phyloP scores from a whole-genome alignment of 2,113 vertebrate genomes.

The Empidonax traillii region DNA sequence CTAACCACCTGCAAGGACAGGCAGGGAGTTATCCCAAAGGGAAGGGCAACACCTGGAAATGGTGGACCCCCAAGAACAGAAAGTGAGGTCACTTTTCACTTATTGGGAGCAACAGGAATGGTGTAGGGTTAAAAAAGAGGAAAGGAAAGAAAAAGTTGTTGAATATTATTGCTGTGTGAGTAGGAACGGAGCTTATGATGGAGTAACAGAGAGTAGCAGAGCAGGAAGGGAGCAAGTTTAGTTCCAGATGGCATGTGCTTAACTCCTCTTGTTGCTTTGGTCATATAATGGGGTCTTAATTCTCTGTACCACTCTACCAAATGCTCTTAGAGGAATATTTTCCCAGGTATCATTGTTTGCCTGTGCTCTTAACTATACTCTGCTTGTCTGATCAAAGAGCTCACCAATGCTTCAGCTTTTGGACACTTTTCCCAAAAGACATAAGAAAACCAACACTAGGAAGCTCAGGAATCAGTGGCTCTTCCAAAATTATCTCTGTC shows the following conservation, averaged over 20 bases:
- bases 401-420: not conserved
- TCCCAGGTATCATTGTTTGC: not conserved
- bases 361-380: too few species aligned
- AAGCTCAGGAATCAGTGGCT: not conserved
- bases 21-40: not conserved
- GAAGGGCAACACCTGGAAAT: not conserved
- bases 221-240: not conserved
- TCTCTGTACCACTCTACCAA: not conserved
- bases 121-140: not conserved
- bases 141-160: not conserved
- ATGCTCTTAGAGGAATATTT: not conserved
- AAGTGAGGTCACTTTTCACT: not conserved
- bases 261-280: not conserved
- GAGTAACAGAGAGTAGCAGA: not conserved
- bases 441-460: not conserved
- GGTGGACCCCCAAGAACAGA: not conserved
- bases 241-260: not conserved
- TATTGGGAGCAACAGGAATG: not conserved
- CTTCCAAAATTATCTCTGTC: not conserved
- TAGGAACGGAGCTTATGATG: not conserved
- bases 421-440: not conserved
- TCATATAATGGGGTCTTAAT: not conserved
- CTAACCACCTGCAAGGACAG: not conserved
- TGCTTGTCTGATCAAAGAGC: not conserved
- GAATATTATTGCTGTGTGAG: not conserved